phyloP scores from a whole-genome alignment of 2,888 invertebrate species.

The Conomelus anceps region DNA sequence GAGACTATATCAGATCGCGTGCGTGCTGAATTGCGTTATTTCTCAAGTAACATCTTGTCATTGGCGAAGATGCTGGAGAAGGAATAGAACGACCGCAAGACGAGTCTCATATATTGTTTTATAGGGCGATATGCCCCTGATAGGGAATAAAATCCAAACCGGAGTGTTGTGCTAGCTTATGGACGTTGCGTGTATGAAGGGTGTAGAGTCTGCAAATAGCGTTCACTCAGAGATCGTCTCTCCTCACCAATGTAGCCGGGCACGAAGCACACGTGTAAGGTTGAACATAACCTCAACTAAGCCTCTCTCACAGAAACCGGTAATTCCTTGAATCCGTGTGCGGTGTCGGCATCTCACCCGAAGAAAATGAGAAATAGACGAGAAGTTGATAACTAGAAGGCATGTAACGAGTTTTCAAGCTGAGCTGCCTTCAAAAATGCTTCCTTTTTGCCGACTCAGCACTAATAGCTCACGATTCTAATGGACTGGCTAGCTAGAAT shows the following conservation, averaged over 20 bases:
- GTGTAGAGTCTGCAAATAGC: background rate
- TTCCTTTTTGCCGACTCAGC: background rate
- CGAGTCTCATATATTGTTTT: background rate
- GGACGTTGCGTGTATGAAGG: background rate
- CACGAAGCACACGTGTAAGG: background rate
- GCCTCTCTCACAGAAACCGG: background rate
- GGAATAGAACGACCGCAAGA: background rate
- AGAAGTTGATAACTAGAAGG: background rate
- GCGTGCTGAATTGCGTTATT: background rate
- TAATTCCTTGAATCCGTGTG: background rate
- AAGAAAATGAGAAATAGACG: background rate
- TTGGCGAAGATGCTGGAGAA: background rate
- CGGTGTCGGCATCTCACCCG: background rate
- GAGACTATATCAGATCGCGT: background rate
- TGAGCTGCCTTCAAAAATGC: background rate
- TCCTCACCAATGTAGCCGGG: background rate
- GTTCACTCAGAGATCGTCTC: background rate
- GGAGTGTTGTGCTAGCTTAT: background rate
- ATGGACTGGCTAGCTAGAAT: background rate
- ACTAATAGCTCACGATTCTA: background rate
- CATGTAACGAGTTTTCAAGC: background rate
- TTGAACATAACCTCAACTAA: background rate
- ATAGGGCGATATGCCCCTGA: background rate
- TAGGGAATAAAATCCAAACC: background rate
- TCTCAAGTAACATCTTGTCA: background rate